Base-by-base conservation (phyloP, 2,797 vertebrate species). In the Bradypodion pumilum region DNA sequence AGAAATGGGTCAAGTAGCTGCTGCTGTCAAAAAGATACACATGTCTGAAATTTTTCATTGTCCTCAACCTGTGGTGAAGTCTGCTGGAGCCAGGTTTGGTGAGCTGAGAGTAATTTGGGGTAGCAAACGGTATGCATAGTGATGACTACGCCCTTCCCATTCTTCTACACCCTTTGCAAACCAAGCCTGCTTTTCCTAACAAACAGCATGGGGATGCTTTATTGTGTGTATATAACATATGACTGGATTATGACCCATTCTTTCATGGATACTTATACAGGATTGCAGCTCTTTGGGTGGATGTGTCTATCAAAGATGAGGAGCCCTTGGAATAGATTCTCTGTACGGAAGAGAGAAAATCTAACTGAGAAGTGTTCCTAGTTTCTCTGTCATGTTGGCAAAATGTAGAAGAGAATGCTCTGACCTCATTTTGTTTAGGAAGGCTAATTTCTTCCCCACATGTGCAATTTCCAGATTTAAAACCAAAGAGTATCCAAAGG, bases 401-500 rank as follows among this genome's bases (percentile, higher is more conserved):
- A 5, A 37, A 42, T 44, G 19, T 29, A 44, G 42, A 66, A 59
- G 35, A 60, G 52, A 10, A 49, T 25, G 16, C 68, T 9, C 68
- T 21, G 25, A n/a, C 7, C 7, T 56, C 7, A 25, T 73, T n/a
- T 27, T 32, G 44, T 62, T 44, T 62, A 46, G 40, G 25, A 73
- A 44, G 62, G 19, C 73, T 44, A 44, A 74, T 27, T 74, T 63
- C 21, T 29, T 63, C 9, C 56, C 12, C 46, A 16, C 59, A 65
- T 52, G 32, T 84, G 49, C 68, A 16, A 73, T 46, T 42, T 73
- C 42, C 42, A 29, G 69, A 77, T 73, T 65, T 73, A 79, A 79
- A 84, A 76, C 49, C 73, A 68, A 74, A 65, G 52, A 63, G 16
- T 52, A 65, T 62, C 68, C 69, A 79, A 74, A 63, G 76, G 46